Conservation (phyloP, 2,797 vertebrate genomes). For the Amniataba percoides region DNA sequence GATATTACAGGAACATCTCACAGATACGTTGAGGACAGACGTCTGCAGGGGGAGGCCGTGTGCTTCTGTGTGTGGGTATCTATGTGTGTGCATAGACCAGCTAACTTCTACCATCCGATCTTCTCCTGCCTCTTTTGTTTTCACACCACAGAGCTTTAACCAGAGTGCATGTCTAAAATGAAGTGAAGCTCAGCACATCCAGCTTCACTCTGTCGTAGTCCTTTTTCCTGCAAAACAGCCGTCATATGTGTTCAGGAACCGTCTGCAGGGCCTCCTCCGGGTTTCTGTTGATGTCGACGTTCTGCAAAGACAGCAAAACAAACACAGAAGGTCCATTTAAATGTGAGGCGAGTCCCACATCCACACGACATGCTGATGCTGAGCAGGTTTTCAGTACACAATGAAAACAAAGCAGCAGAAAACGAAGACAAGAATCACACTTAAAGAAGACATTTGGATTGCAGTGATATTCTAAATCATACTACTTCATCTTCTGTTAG, state of each 20-base stretch:
- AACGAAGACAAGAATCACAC: neutral
- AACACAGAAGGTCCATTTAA: neutral
- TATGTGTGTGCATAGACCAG: neutral
- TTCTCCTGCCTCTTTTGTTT: slow-evolving; percentile 5
- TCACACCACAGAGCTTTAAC: neutral
- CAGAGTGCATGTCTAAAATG: slow-evolving; percentile 28
- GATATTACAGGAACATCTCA: slow-evolving; percentile 37
- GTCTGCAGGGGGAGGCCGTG: neutral
- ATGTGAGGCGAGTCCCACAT: neutral
- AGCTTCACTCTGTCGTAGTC: slow-evolving; percentile 5
- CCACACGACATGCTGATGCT: neutral
- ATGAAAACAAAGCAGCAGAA: neutral
- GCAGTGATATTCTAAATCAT: neutral
- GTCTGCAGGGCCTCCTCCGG: slow-evolving; percentile 87
- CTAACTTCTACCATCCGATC: neutral
- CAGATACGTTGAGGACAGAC: slow-evolving; percentile 14
- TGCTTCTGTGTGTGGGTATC: neutral
- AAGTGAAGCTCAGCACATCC: neutral
- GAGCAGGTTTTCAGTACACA: neutral
- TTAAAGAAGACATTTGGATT: neutral
- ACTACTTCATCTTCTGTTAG: neutral
- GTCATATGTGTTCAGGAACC: slow-evolving; percentile 81
- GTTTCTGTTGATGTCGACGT: slow-evolving; percentile 84
- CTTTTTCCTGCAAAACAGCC: neutral
- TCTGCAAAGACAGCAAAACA: slow-evolving; percentile 70